Percentiles rank a stretch among this genome's conserved stretches.
Conservation (phyloP, 2,888 invertebrate species). For the Phyllotreta striolata region DNA sequence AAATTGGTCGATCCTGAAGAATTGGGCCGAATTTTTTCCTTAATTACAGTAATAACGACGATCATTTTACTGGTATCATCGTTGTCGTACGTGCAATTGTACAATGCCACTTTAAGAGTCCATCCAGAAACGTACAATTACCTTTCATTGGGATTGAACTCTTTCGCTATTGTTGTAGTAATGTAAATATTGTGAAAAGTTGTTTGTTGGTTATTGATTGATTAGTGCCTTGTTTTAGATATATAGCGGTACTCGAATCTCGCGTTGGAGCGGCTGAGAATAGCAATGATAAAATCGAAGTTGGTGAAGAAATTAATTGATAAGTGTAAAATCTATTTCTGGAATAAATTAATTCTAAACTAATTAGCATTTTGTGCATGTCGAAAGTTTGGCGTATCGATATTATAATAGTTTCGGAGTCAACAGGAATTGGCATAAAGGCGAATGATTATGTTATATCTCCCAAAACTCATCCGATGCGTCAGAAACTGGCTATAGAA, state of each 20-base stretch:
- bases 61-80: not conserved
- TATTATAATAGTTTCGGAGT: slow-evolving; percentile 5
- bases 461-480: slow-evolving; percentile 24
- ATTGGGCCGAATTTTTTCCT: slow-evolving; percentile 20
- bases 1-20: slow-evolving; percentile 12
- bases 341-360: too few species aligned
- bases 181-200: slow-evolving; percentile 8
- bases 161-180: not conserved
- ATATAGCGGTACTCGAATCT: too few species aligned
- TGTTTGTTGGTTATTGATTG: not conserved
- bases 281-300: too few species aligned
- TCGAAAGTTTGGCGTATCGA: too few species aligned
- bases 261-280: too few species aligned
- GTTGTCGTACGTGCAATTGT: slow-evolving; percentile 1
- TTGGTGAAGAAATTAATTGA: too few species aligned
- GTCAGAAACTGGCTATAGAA: slow-evolving; percentile 23
- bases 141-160: not conserved
- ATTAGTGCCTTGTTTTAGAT: not conserved
- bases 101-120: not conserved
- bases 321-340: too few species aligned
- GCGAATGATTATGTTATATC: slow-evolving; percentile 20
- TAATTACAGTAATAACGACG: slow-evolving; percentile 14
- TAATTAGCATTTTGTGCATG: too few species aligned
- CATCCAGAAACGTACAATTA: slow-evolving; percentile 7
- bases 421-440: slow-evolving; percentile 7